Evolutionary conservation across 2,888 invertebrate species (phyloP).

Genomic region (Lasioglossum morio): DNA sequence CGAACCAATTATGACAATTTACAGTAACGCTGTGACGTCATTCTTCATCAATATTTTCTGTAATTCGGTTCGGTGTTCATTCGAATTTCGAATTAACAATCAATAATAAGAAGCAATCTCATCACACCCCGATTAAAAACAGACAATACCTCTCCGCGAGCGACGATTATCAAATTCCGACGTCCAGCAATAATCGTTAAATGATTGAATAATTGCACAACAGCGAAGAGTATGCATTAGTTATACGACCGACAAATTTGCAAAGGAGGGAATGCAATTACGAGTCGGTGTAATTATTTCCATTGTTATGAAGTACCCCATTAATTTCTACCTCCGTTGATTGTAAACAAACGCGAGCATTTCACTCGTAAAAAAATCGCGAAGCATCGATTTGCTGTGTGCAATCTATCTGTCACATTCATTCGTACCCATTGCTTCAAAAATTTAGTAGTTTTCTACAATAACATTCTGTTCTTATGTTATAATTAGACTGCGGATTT

Average conservation of each 20-base stretch:
- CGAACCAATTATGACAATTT: neutral
- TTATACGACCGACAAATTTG: neutral
- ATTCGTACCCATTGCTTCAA: neutral
- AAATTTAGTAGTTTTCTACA: neutral
- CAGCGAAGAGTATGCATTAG: neutral
- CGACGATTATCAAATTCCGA: neutral
- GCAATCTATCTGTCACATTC: neutral
- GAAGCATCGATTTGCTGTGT: neutral
- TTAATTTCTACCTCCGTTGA: neutral
- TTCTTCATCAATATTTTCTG: neutral
- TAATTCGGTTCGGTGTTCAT: neutral
- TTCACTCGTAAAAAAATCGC: neutral
- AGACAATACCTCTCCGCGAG: neutral
- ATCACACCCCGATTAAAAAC: neutral
- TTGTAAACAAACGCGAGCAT: neutral
- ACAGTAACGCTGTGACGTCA: too few species aligned
- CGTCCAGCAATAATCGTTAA: neutral
- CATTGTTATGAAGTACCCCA: neutral
- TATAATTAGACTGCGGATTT: too few species aligned
- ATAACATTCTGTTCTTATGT: too few species aligned
- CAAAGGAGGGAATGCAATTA: neutral
- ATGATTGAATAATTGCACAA: neutral
- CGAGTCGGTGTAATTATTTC: neutral
- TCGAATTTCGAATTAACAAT: neutral
- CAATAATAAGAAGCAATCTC: conserved; percentile 1